Evolutionary conservation across 2,888 invertebrate genomes (phyloP), one percentile per base, ranked within the genome.

Genomic region (Mylabris sibirica): DNA sequence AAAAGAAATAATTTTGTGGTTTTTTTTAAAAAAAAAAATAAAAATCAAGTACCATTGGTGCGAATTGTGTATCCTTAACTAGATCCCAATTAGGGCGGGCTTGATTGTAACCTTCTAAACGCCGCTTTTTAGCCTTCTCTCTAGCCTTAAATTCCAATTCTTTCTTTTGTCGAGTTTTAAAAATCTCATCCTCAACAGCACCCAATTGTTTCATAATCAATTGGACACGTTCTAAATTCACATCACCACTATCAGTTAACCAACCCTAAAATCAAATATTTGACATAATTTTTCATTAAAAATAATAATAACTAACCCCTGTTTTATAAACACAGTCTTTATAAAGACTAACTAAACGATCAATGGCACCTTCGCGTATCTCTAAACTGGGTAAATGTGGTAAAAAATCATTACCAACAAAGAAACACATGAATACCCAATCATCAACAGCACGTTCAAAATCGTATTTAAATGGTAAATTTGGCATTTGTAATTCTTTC

Each of bases 351-450:
- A 99, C 93, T 20, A 99, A 89, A 65, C 98, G 88, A 85, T 99
- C 99, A 61, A 99, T 98, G 0, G 99, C 98, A 0, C 94, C 95
- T 87, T 99, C 98, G 61, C 98, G 89, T 80, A 99, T 99, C 88
- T 99, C 99, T 76, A 99, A 86, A 63, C 98, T 98, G 4, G 99
- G 99, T 74, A 99, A 88, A 87, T 99, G 99, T 0, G 99, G 99
- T 78, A 99, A 85, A 83, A 99, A 99, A 86, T 99, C 99, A 82
- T 99, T 99, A 61, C 99, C 99, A 64, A 99, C 98, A 85, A 99
- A 99, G 87, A 99, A 99, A 83, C 99, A 99, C 97, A 99, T 98
- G 80, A 92, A 92, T 5, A 93, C 99, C 99, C 99, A 99, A 86
- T 99, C 99, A 82, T 99, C 99, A 17, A 99, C 84, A 0, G 93